A percentile compares a stretch with the other conserved stretches of the same genome.
Conservation (phyloP, 2,888 invertebrate species). For the Aspidapion aeneum region DNA sequence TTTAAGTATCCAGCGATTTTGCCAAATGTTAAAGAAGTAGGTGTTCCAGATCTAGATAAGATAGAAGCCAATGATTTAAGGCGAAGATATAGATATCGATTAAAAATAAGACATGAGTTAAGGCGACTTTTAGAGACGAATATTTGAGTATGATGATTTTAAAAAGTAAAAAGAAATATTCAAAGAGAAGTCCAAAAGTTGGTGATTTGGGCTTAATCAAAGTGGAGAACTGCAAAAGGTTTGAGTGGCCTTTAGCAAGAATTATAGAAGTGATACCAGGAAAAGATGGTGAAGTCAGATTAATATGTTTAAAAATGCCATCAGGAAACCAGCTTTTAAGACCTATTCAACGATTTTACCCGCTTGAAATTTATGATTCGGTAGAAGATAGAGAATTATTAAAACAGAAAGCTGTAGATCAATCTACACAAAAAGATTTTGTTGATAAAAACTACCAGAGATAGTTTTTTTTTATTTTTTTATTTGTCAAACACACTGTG, state of each 20-base stretch:
- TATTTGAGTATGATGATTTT: background rate
- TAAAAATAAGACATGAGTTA: background rate
- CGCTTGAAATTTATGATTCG: background rate
- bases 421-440: background rate
- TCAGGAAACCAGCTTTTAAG: background rate
- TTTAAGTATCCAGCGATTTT: background rate
- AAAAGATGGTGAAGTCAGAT: background rate
- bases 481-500: too few relatives aligned
- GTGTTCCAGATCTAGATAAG: background rate
- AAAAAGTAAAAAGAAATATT: background rate
- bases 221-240: background rate
- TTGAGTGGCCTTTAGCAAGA: background rate
- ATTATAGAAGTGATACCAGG: background rate
- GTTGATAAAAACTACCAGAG: too few relatives aligned
- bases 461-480: too few relatives aligned
- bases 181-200: background rate
- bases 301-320: background rate
- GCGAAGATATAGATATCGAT: background rate
- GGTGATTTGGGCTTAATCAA: background rate
- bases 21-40: background rate
- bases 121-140: background rate
- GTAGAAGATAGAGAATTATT: background rate
- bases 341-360: background rate
- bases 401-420: background rate
- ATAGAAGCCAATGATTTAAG: background rate